Percentiles rank a stretch among this genome's conserved stretches.
phyloP scores from a whole-genome alignment of 2,888 invertebrate genomes.

The Cecidostiba fungosa region DNA sequence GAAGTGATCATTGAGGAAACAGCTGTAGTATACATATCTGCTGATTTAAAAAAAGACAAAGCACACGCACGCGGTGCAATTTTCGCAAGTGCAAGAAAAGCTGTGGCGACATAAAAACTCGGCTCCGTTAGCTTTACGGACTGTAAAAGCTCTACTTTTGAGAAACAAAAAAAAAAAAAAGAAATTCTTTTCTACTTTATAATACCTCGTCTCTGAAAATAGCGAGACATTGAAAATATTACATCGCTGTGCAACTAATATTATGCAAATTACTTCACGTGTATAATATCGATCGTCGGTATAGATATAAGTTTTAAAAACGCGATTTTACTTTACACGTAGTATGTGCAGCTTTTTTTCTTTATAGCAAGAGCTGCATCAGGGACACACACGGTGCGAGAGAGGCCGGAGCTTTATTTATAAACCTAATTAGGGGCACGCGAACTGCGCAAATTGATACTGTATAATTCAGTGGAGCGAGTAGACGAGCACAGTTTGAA shows the following conservation, averaged over 20 bases:
- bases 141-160: not conserved
- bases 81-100: not conserved
- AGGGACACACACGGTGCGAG: not conserved
- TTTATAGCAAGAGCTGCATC: not conserved
- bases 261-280: not conserved
- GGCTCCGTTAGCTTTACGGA: not conserved
- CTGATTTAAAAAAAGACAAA: not conserved
- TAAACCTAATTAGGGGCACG: not conserved
- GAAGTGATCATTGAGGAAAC: too few relatives aligned
- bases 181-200: not conserved
- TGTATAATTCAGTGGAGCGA: not conserved
- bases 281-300: not conserved
- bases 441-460: not conserved
- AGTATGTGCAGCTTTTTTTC: not conserved
- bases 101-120: not conserved
- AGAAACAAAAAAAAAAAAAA: not conserved
- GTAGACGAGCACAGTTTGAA: not conserved
- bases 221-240: not conserved
- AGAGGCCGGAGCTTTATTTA: not conserved
- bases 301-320: not conserved
- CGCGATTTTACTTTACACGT: not conserved
- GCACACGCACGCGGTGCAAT: not conserved
- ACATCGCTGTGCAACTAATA: not conserved
- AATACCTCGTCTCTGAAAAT: not conserved
- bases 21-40: too few relatives aligned